Evolutionary conservation across 2,888 invertebrate genomes (phyloP).

Genomic region (Chorisops tibialis): DNA sequence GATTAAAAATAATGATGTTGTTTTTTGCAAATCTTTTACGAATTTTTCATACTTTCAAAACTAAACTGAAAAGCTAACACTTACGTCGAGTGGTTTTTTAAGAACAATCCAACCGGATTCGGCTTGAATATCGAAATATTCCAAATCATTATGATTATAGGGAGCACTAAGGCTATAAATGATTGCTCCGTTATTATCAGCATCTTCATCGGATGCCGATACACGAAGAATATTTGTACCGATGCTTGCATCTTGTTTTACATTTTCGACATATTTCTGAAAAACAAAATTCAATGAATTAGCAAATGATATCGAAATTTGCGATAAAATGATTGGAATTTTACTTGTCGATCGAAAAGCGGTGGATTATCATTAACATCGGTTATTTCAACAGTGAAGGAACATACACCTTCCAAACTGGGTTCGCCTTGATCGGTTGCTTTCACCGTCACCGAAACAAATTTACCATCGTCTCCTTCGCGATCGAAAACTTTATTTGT

Average conservation of each 20-base stretch:
- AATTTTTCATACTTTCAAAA: slow-evolving; percentile 12
- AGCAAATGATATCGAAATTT: neutral
- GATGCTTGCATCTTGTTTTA: slow-evolving; percentile 93
- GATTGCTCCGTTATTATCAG: slow-evolving; percentile 94
- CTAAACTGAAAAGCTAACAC: slow-evolving; percentile 55
- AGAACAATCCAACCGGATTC: slow-evolving; percentile 97
- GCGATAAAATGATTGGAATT: neutral
- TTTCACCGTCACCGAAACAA: slow-evolving; percentile 94
- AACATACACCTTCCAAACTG: slow-evolving; percentile 95
- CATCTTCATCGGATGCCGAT: slow-evolving; percentile 95
- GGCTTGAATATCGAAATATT: slow-evolving; percentile 94
- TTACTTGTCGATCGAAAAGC: slow-evolving; percentile 87
- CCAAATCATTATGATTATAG: slow-evolving; percentile 82
- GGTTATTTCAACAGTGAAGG: slow-evolving; percentile 95
- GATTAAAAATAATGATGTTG: slow-evolving; percentile 3
- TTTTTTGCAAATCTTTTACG: neutral
- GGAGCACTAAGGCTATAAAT: slow-evolving; percentile 87
- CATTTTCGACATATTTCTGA: slow-evolving; percentile 95
- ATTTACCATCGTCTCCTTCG: slow-evolving; percentile 94
- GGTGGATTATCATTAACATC: slow-evolving; percentile 98
- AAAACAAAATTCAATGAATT: slow-evolving; percentile 31
- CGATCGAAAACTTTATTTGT: slow-evolving; percentile 96
- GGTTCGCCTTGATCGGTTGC: slow-evolving; percentile 99
- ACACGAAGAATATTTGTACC: slow-evolving; percentile 92
- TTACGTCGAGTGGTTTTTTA: slow-evolving; percentile 94